Evolutionary conservation across 2,888 invertebrate species (phyloP).

Genomic region (Drosophila longiperda): DNA sequence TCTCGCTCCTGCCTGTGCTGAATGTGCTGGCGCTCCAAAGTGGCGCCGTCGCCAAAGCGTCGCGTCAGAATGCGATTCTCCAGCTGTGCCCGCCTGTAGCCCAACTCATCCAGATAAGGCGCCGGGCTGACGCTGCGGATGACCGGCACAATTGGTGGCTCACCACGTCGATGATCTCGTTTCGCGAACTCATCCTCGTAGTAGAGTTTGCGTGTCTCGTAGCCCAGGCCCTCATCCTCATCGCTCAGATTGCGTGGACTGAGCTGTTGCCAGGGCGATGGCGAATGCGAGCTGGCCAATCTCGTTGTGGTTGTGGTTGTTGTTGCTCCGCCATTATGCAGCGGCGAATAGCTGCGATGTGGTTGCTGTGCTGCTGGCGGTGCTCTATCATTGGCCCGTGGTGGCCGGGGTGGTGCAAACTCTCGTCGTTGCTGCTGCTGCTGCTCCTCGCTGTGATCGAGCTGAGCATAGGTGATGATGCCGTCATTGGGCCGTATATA

Average conservation of each 20-base stretch:
- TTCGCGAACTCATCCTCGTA: conserved; percentile 83
- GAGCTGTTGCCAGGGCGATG: conserved; percentile 83
- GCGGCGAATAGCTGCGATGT: conserved; percentile 53
- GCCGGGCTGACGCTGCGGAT: conserved; percentile 87
- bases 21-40: conserved; percentile 85
- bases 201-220: conserved; percentile 86
- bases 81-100: conserved; percentile 90
- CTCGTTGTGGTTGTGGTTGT: conserved; percentile 76
- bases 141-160: conserved; percentile 88
- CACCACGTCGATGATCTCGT: conserved; percentile 71
- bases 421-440: conserved; percentile 62
- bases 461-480: conserved; percentile 92
- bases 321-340: conserved; percentile 54
- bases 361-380: conserved; percentile 54
- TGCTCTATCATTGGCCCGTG: conserved; percentile 50
- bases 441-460: conserved; percentile 83
- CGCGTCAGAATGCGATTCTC: conserved; percentile 91
- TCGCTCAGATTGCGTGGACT: conserved; percentile 87
- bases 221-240: conserved; percentile 92
- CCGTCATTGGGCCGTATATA: conserved; percentile 89
- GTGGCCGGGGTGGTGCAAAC: conserved; percentile 52
- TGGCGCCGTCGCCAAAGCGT: conserved; percentile 81
- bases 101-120: conserved; percentile 86
- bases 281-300: conserved; percentile 79
- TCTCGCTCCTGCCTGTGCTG: conserved; percentile 71